Evolutionary conservation across 1,140 invertebrate genomes (phyloP).

Genomic region (Papilio polyxenes): DNA sequence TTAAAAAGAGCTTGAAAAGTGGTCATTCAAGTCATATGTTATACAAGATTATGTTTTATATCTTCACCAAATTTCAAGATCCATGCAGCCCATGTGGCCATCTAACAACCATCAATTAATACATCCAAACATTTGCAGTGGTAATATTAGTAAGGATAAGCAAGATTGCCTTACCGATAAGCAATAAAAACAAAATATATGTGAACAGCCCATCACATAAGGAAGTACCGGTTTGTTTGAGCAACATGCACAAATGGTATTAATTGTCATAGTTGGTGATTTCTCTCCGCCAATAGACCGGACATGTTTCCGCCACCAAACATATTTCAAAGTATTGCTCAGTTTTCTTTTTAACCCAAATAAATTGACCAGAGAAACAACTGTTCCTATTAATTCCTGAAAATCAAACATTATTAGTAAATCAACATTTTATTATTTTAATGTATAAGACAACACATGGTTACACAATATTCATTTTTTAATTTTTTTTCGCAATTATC

Average conservation of each 20-base stretch:
- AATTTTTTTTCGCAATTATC: too few relatives aligned
- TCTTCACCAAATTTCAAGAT: too few relatives aligned
- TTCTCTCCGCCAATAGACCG: slow-evolving; percentile 24
- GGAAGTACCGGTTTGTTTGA: slow-evolving; percentile 81
- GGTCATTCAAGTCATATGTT: too few relatives aligned
- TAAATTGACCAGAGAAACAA: slow-evolving; percentile 83
- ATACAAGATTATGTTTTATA: too few relatives aligned
- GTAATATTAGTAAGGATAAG: too few relatives aligned
- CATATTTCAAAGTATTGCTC: slow-evolving; percentile 68
- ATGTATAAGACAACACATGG: too few relatives aligned
- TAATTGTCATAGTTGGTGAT: slow-evolving; percentile 64
- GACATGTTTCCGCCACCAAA: slow-evolving; percentile 65
- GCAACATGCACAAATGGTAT: slow-evolving; percentile 82
- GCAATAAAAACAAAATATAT: slow-evolving; percentile 85
- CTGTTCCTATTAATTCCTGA: slow-evolving; percentile 82
- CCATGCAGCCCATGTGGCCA: too few relatives aligned
- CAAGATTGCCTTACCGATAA: slow-evolving; percentile 70
- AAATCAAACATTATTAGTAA: slow-evolving; percentile 37
- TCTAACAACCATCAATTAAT: too few relatives aligned
- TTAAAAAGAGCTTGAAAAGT: neutral
- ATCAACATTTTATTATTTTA: neutral
- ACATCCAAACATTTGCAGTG: too few relatives aligned
- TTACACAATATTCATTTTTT: too few relatives aligned
- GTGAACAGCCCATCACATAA: slow-evolving; percentile 83
- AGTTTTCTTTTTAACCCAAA: slow-evolving; percentile 78